Evolutionary conservation across 2,888 invertebrate species (phyloP), one percentile per base, ranked within the genome.

Genomic region (Philhelius pedissequus): DNA sequence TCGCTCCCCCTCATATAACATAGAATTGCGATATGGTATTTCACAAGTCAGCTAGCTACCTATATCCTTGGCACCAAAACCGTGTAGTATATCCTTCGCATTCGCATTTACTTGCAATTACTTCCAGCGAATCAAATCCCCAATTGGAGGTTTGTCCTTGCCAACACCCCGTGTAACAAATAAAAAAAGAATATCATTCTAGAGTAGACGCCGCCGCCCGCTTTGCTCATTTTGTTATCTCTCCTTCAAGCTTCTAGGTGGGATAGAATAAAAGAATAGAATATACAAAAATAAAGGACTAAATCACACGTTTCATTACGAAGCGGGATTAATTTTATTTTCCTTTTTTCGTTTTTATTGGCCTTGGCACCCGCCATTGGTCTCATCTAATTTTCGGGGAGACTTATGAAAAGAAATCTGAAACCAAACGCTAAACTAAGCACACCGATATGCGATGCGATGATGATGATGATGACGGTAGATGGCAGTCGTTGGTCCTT

Each of bases 261-360:
- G 75, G 50, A 54, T 9, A 43, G 56, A 56, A 82, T 77, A 71
- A 60, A 73, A 73, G 71, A 77, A 82, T 62, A 62, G 60, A 50
- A n/a, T 5, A 27, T 13, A 27, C 11, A 70, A 32, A 48, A 48
- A 13, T 25, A 48, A 62, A 62, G 62, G 62, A 76, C 84, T 84
- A 84, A 84, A 84, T 84, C 84, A 84, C 84, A 84, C 80, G 84
- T 84, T 84, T 84, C 84, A 84, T 84, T 84, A 84, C 84, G 80
- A 52, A 76, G 30, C 80, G 80, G 84, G 84, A 84, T 84, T 84
- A 84, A 84, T 84, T 84, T 84, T 84, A 84, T 84, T 84, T 84
- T 45, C 80, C 84, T 80, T 76, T 84, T n/a, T 84, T 80, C 68
- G 75, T 75, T 84, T 84, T 84, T 84, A 84, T 84, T 84, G 71